phyloP scores from a whole-genome alignment of 1,140 invertebrate genomes.

The Drosophila sp. region DNA sequence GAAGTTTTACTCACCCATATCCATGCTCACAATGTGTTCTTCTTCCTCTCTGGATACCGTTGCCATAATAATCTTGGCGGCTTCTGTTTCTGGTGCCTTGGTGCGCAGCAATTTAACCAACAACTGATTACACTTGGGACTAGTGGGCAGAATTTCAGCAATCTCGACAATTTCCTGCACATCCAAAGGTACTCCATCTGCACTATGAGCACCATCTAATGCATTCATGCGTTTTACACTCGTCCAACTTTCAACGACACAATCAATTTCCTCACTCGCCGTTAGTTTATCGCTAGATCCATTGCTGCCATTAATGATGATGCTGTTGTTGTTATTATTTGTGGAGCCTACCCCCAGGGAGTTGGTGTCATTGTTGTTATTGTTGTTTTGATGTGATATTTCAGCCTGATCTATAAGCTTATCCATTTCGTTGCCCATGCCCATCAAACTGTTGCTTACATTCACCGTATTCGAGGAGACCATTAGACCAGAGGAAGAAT shows the following conservation, averaged over 20 bases:
- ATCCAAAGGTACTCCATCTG: conserved; percentile 37
- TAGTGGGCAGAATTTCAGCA: conserved; percentile 75
- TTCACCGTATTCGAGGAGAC: conserved; percentile 71
- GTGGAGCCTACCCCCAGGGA: conserved; percentile 43
- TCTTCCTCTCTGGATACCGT: conserved; percentile 73
- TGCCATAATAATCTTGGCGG: conserved; percentile 77
- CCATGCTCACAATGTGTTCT: conserved; percentile 51
- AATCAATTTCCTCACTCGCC: conserved; percentile 73
- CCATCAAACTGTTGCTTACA: conserved; percentile 59
- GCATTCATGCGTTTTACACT: conserved; percentile 79
- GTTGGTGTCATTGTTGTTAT: conserved; percentile 64
- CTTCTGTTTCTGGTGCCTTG: conserved; percentile 59
- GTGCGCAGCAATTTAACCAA: conserved; percentile 75
- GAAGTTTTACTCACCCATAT: conserved; percentile 41
- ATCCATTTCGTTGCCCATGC: conserved; percentile 65
- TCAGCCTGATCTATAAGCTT: conserved; percentile 69
- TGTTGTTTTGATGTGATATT: conserved; percentile 62
- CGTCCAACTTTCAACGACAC: conserved; percentile 76
- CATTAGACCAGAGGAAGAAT: conserved; percentile 62
- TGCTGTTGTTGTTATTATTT: conserved; percentile 60
- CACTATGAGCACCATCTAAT: conserved; percentile 57
- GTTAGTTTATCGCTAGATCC: conserved; percentile 54
- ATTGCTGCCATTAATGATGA: conserved; percentile 62
- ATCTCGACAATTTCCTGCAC: conserved; percentile 73
- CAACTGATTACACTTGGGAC: conserved; percentile 76